Evolutionary conservation across 2,888 invertebrate genomes (phyloP).

Genomic region (Troides oblongomaculatus): DNA sequence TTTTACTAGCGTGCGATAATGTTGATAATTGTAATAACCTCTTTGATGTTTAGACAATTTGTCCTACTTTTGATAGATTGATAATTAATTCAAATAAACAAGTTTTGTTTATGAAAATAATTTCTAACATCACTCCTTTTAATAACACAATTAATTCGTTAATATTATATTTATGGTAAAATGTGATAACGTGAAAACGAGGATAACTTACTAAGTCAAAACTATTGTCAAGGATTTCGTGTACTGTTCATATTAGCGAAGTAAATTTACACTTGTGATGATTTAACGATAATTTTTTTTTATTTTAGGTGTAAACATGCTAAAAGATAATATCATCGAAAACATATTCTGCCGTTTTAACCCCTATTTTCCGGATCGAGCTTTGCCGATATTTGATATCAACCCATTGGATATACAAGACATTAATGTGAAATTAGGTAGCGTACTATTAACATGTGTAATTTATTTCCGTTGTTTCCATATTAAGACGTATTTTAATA

Average conservation of each 20-base stretch:
- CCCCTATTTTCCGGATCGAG: constrained; percentile 59
- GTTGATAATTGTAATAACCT: constrained; percentile 51
- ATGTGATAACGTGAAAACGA: no score
- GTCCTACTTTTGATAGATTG: no score
- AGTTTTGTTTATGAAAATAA: no score
- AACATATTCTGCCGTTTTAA: constrained; percentile 66
- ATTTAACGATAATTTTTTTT: not conserved
- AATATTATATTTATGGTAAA: no score
- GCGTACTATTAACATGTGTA: constrained; percentile 18
- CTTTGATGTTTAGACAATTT: not conserved
- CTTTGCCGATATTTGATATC: constrained; percentile 52
- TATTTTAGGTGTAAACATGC: constrained; percentile 57
- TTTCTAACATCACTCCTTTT: no score
- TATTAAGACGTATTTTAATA: no score
- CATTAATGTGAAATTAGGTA: constrained; percentile 55
- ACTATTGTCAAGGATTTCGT: no score
- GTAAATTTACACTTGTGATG: not conserved
- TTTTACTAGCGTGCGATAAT: constrained; percentile 54
- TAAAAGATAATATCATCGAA: constrained; percentile 64
- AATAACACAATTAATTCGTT: no score
- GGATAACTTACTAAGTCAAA: no score
- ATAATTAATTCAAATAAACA: no score
- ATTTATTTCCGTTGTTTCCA: no score
- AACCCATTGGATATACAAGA: constrained; percentile 57
- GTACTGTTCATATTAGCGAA: no score